Conservation (phyloP, 1,140 invertebrate species). For the Branchinecta lindahli region DNA sequence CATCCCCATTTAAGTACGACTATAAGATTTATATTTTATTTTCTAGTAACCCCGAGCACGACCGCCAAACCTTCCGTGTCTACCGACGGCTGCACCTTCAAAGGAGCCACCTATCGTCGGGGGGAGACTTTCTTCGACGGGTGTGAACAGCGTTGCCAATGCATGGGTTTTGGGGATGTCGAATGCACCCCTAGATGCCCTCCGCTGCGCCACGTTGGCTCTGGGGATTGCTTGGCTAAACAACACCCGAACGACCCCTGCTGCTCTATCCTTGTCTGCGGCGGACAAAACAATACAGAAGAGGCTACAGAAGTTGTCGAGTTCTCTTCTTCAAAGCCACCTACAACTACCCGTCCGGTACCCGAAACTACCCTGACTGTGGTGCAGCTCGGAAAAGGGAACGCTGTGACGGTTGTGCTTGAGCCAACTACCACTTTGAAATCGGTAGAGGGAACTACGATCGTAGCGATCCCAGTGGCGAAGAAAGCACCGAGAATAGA, state of each 20-base stretch:
- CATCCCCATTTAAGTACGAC: too few relatives aligned
- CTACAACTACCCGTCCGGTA: constrained; percentile 16
- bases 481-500: background rate
- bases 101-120: constrained; percentile 50
- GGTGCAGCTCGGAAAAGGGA: background rate
- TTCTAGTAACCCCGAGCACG: background rate
- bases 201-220: background rate
- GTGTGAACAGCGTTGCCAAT: constrained; percentile 57
- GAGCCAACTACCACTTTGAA: background rate
- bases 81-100: constrained; percentile 49
- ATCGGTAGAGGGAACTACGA: background rate
- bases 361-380: background rate
- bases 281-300: constrained; percentile 54
- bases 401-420: background rate
- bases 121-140: constrained; percentile 58
- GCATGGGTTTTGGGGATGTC: constrained; percentile 49
- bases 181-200: constrained; percentile 49
- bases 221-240: constrained; percentile 45
- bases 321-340: constrained; percentile 19
- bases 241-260: constrained; percentile 60
- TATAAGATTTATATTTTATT: background rate
- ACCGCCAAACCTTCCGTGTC: constrained; percentile 25
- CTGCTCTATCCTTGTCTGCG: constrained; percentile 64
- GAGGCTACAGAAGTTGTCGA: constrained; percentile 29
- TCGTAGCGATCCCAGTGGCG: background rate